Conservation (phyloP, 2,113 vertebrate species). For the Agapornis roseicollis region DNA sequence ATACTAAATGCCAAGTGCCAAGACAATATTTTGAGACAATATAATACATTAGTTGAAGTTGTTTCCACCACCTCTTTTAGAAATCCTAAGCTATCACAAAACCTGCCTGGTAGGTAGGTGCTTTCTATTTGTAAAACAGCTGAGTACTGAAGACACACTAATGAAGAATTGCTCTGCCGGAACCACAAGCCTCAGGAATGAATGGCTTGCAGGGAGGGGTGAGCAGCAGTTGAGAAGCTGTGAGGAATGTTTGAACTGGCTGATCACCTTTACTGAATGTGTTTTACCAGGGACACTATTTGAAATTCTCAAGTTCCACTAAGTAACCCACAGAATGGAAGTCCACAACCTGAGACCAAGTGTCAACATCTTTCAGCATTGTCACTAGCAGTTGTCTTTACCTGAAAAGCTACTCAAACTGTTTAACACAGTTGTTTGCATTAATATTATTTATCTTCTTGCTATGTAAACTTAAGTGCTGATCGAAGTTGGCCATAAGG, state of each 20-base stretch:
- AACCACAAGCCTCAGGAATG: background rate
- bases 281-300: background rate
- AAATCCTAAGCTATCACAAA: background rate
- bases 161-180: background rate
- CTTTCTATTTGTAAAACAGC: background rate
- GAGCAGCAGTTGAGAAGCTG: background rate
- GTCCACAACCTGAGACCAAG: background rate
- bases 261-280: background rate
- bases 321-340: background rate
- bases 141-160: background rate
- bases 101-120: rapidly evolving
- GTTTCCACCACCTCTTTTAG: background rate
- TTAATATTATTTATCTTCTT: background rate
- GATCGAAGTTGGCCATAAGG: background rate
- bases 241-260: background rate
- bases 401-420: background rate
- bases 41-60: background rate
- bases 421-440: background rate
- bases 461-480: background rate
- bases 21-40: background rate
- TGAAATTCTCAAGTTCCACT: background rate
- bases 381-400: background rate
- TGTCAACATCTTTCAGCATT: background rate
- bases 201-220: background rate
- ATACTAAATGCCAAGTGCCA: background rate